A percentile compares a stretch with the other conserved stretches of the same genome.
Conservation (phyloP, 2,113 vertebrate genomes). For the Ancistrus triradiatus region DNA sequence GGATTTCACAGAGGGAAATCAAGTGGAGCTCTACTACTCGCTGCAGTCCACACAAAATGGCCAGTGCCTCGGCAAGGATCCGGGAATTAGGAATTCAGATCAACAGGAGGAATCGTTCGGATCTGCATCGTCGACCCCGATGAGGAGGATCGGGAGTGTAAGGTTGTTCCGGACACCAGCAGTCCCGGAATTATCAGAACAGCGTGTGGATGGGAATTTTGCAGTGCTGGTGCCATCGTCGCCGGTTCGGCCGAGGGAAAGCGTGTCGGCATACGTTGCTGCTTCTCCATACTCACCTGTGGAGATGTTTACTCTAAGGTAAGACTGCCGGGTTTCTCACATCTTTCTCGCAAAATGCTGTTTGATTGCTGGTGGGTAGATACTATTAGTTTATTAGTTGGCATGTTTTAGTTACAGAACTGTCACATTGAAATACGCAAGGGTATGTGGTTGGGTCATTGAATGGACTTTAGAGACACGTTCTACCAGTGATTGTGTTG, state of each 20-base stretch:
- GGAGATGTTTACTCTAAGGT: constrained; percentile 92
- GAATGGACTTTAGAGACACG: too few relatives aligned
- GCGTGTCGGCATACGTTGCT: constrained; percentile 76
- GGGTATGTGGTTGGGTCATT: too few relatives aligned
- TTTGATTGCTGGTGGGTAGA: too few relatives aligned
- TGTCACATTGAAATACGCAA: too few relatives aligned
- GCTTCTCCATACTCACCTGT: constrained; percentile 76
- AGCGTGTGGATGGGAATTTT: constrained; percentile 79
- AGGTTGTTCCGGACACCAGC: constrained; percentile 71
- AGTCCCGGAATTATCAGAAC: constrained; percentile 70
- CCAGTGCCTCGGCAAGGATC: constrained; percentile 75
- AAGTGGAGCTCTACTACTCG: constrained; percentile 87
- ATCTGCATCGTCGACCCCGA: constrained; percentile 61
- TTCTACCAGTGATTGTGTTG: too few relatives aligned
- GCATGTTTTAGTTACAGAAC: too few relatives aligned
- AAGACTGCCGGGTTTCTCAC: constrained; percentile 24
- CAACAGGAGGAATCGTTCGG: constrained; percentile 76
- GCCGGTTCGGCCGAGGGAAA: constrained; percentile 82
- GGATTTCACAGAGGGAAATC: constrained; percentile 70
- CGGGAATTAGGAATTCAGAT: constrained; percentile 72
- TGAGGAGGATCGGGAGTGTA: constrained; percentile 79
- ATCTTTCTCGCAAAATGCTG: too few relatives aligned
- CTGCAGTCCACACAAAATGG: constrained; percentile 69
- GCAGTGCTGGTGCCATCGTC: constrained; percentile 79
- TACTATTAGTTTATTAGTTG: too few relatives aligned